These are phyloP conservation scores for Alauda arvensis DNA, from an alignment of 2,797 vertebrate genomes.

Conservation along the genomic window DNA sequence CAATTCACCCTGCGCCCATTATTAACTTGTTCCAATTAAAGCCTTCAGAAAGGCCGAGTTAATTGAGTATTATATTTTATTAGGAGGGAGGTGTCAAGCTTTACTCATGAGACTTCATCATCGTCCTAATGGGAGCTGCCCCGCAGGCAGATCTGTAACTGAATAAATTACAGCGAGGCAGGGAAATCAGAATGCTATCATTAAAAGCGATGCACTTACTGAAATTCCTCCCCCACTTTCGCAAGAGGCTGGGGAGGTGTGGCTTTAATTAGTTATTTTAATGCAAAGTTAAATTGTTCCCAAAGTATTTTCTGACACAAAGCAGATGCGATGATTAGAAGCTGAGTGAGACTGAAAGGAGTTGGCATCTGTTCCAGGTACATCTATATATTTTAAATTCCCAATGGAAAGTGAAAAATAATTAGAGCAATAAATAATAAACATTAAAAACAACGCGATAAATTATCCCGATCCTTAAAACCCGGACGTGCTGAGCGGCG, in stretches of 20 bases:
- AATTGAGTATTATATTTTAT: slow-evolving; percentile 66
- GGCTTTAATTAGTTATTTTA: slow-evolving; percentile 66
- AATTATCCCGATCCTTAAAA: slow-evolving; percentile 35
- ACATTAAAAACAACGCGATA: slow-evolving; percentile 31
- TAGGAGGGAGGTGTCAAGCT: slow-evolving; percentile 64
- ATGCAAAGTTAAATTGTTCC: slow-evolving; percentile 56
- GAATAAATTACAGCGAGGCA: slow-evolving; percentile 43
- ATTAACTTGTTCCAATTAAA: slow-evolving; percentile 64
- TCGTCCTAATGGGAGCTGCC: slow-evolving; percentile 19
- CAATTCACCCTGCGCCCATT: slow-evolving; percentile 54
- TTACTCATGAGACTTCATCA: slow-evolving; percentile 63
- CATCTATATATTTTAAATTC: slow-evolving; percentile 54
- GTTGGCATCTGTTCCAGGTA: slow-evolving; percentile 41
- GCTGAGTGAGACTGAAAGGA: slow-evolving; percentile 46
- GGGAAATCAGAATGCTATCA: slow-evolving; percentile 44
- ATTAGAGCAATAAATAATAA: slow-evolving; percentile 60
- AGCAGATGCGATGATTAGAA: slow-evolving; percentile 62
- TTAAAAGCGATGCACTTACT: slow-evolving; percentile 43
- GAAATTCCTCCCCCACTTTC: slow-evolving; percentile 53
- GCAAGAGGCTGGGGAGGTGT: slow-evolving; percentile 46
- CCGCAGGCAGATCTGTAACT: slow-evolving; percentile 27
- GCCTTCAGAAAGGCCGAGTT: slow-evolving; percentile 58
- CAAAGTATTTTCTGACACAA: slow-evolving; percentile 58
- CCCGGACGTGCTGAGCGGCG: slow-evolving; percentile 17
- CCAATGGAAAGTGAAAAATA: slow-evolving; percentile 59